These are phyloP conservation scores for Hoplodrina blanda DNA, from an alignment of 2,888 invertebrate genomes.

Conservation along the genomic window DNA sequence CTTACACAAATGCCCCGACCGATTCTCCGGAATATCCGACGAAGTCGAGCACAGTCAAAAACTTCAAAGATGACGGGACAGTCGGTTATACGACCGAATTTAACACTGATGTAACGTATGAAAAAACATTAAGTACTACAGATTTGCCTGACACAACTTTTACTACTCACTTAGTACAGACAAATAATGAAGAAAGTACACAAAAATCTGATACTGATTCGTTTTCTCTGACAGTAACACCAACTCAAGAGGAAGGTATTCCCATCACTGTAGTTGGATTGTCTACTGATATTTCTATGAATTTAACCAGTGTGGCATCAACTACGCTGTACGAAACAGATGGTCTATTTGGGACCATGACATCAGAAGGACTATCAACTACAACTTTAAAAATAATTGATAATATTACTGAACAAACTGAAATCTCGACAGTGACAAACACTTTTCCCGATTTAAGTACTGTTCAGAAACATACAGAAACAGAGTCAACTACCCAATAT, in stretches of 20 bases:
- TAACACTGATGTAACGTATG: neutral
- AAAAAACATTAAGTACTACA: conserved; percentile 9
- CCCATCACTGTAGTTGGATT: neutral
- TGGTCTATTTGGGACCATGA: conserved; percentile 9
- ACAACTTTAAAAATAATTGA: conserved; percentile 14
- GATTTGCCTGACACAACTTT: conserved; percentile 6
- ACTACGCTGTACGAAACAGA: neutral
- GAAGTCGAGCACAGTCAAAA: neutral
- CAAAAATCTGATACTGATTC: conserved; percentile 16
- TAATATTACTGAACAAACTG: conserved; percentile 6
- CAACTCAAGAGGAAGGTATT: conserved; percentile 17
- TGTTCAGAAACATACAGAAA: conserved; percentile 14
- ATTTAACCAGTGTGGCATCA: neutral
- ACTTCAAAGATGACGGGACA: neutral
- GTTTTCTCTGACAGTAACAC: neutral
- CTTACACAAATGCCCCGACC: conserved; percentile 25
- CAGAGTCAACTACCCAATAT: conserved; percentile 16
- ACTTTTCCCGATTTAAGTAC: conserved; percentile 11
- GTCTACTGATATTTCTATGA: conserved; percentile 11
- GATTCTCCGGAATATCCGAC: conserved; percentile 1
- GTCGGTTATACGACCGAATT: conserved; percentile 1
- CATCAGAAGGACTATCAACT: conserved; percentile 18
- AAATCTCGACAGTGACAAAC: conserved; percentile 17
- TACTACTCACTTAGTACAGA: conserved; percentile 11
- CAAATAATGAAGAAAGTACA: conserved; percentile 25